Evolutionary conservation across 2,113 vertebrate genomes (phyloP), one percentile per base, ranked within the genome.

Genomic region (Phylloscopus trochilus): DNA sequence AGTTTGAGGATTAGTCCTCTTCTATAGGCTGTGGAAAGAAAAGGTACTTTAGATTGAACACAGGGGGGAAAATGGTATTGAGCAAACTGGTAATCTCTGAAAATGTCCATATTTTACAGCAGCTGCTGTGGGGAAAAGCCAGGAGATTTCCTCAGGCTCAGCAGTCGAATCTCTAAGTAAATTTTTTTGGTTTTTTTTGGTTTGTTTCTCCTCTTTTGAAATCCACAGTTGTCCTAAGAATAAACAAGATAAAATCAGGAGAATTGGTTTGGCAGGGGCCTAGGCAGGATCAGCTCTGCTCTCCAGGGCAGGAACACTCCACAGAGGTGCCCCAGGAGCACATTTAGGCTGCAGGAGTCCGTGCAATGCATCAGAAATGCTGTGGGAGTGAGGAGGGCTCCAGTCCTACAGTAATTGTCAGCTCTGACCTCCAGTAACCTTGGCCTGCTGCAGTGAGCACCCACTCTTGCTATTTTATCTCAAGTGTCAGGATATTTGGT

Each of bases 11-110:
- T 95, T 91, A 95, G 21, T 26, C 23, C 43, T 72, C 80, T 69
- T 94, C 79, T 59, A 31, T 23, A 55, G 39, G 63, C 74, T 85
- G 58, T 58, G 55, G 76, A 73, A 92, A 88, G 78, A 41, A 79
- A 92, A 95, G 92, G 33, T 27, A 39, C 67, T 73, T 92, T 52
- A 41, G 81, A 59, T 70, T 77, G 70, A 91, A 70, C 78, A 59
- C 49, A 21, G 59, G 21, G 28, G 52, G 15, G 0, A 6, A 75
- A 81, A 15, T 23, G 35, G 37, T 46, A 59, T 73, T 92, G 90
- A 92, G 70, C 49, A 85, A 91, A 33, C 13, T 19, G 59, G 53
- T 69, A 92, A 92, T 94, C 82, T 91, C 87, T 80, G 84, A 76
- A 89, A 92, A 90, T 74, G 78, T 72, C 55, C 27, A 2, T 22